These are phyloP conservation scores for Gobius niger DNA, from an alignment of 2,113 vertebrate genomes.

Conservation along the genomic window DNA sequence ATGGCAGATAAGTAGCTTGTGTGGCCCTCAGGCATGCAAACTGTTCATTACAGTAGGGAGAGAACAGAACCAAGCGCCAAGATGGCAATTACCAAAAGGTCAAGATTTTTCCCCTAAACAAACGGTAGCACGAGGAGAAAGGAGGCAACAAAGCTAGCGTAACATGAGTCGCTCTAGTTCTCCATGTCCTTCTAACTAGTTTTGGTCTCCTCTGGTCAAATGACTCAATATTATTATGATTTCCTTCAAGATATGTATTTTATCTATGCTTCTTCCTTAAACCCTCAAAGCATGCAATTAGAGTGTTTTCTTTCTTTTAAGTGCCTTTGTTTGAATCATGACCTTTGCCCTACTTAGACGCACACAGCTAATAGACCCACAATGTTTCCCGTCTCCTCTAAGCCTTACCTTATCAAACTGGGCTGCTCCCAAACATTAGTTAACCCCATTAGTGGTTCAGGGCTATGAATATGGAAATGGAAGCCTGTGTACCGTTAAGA, in stretches of 20 bases:
- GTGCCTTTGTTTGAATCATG: constrained; percentile 8
- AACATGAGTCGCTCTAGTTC: constrained; percentile 37
- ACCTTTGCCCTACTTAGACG: constrained; percentile 20
- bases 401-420: constrained; percentile 48
- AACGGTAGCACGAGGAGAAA: constrained; percentile 23
- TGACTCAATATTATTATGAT: constrained; percentile 27
- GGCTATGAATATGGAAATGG: constrained; percentile 91
- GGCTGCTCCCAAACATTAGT: constrained; percentile 81
- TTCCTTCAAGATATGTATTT: constrained; percentile 20
- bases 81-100: constrained; percentile 60
- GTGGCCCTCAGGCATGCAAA: constrained; percentile 47
- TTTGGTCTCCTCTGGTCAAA: constrained; percentile 39
- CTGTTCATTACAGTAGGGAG: constrained; percentile 49
- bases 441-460: constrained; percentile 87
- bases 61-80: constrained; percentile 32
- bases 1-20: constrained; percentile 46
- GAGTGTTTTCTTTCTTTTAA: constrained; percentile 2
- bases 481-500: constrained; percentile 76
- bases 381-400: constrained; percentile 30
- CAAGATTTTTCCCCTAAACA: constrained; percentile 46
- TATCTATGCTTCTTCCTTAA: background rate
- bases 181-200: constrained; percentile 32
- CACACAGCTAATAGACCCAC: constrained; percentile 24
- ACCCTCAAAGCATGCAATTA: constrained; percentile 17
- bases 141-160: constrained; percentile 17